phyloP scores from a whole-genome alignment of 2,888 invertebrate species.

The Drosophila rubida region DNA sequence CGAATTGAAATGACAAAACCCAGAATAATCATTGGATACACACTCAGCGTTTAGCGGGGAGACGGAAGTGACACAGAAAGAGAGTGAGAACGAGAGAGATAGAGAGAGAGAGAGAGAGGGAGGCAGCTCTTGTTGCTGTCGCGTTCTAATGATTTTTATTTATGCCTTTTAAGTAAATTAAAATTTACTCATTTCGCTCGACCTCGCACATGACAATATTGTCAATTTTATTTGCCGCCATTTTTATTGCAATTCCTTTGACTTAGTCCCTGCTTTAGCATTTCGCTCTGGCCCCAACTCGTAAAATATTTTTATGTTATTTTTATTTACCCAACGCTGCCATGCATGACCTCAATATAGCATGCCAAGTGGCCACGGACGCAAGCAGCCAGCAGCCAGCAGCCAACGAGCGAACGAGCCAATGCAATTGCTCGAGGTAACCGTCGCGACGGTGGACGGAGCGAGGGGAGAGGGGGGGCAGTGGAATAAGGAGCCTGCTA shows the following conservation, averaged over 20 bases:
- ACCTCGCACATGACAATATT: constrained; percentile 72
- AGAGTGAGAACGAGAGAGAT: background rate
- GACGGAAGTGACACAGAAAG: background rate
- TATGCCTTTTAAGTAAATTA: constrained; percentile 80
- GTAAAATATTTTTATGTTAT: constrained; percentile 22
- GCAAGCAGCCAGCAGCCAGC: background rate
- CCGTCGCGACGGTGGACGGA: background rate
- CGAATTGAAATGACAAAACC: constrained; percentile 83
- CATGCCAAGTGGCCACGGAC: constrained; percentile 47
- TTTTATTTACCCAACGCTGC: constrained; percentile 45
- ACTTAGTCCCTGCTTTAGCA: constrained; percentile 51
- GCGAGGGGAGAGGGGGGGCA: background rate
- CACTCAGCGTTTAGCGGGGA: constrained; percentile 37
- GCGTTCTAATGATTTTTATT: constrained; percentile 55
- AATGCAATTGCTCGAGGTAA: constrained; percentile 59
- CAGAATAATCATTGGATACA: constrained; percentile 81
- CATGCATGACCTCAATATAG: constrained; percentile 77
- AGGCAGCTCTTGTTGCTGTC: constrained; percentile 9
- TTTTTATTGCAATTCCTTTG: constrained; percentile 73
- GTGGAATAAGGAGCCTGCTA: background rate
- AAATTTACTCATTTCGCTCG: constrained; percentile 67
- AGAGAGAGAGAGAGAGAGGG: background rate
- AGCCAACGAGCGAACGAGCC: constrained; percentile 22
- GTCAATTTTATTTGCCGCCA: constrained; percentile 76
- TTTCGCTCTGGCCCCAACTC: constrained; percentile 68